Evolutionary conservation across 1,140 invertebrate species (phyloP).

Genomic region (Scaptomyza montana): DNA sequence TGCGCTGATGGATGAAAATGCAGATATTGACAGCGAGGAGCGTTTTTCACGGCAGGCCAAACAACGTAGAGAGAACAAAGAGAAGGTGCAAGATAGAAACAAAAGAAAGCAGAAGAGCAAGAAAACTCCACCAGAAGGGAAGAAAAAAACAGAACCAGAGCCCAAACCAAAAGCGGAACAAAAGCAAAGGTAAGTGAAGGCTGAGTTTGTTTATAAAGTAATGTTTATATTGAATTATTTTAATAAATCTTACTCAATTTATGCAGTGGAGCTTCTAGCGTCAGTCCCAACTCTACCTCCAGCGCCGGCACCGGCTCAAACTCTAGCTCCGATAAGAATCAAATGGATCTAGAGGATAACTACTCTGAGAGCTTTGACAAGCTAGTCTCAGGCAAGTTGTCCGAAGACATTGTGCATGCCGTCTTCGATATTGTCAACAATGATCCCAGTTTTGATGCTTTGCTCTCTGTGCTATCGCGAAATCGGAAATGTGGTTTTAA

Average conservation of each 20-base stretch:
- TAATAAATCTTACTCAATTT: too few relatives aligned
- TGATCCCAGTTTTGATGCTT: conserved; percentile 55
- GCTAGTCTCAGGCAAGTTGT: conserved; percentile 45
- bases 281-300: background rate
- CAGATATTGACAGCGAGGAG: conserved; percentile 8
- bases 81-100: background rate
- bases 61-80: background rate
- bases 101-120: background rate
- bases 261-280: background rate
- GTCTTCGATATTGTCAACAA: conserved; percentile 58
- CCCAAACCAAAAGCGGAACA: background rate
- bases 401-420: conserved; percentile 52
- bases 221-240: too few relatives aligned
- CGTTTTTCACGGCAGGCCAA: conserved; percentile 10
- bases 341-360: background rate
- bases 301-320: too few relatives aligned
- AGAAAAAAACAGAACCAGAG: background rate
- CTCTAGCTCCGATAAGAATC: too few relatives aligned
- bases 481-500: conserved; percentile 40
- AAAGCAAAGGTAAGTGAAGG: too few relatives aligned
- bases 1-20: conserved; percentile 1
- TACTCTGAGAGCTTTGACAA: conserved; percentile 24
- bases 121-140: background rate
- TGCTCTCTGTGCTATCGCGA: conserved; percentile 44
- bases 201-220: too few relatives aligned